Conservation (phyloP, 2,113 vertebrate species). For the Smithornis capensis region DNA sequence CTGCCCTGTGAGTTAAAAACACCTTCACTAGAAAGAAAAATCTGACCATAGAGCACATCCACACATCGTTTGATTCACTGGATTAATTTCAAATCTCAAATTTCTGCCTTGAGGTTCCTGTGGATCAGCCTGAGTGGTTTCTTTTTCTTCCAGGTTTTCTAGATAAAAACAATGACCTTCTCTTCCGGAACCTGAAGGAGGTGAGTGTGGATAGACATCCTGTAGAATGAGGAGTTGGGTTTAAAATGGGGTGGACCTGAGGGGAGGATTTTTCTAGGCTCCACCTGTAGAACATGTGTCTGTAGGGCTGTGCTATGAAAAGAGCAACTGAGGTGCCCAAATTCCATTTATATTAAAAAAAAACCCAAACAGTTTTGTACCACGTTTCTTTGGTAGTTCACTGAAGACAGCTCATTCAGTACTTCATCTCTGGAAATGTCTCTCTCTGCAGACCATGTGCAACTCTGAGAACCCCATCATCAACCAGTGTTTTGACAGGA, state of each 20-base stretch:
- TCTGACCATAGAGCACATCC: neutral
- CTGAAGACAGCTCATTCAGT: neutral
- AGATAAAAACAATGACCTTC: constrained; percentile 98
- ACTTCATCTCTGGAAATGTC: neutral
- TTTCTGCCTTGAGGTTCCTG: neutral
- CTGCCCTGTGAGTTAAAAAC: neutral
- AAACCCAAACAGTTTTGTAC: neutral
- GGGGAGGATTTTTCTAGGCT: neutral
- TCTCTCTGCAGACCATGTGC: constrained; percentile 85
- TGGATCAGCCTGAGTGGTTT: neutral
- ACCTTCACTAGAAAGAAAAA: neutral
- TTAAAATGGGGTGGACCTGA: neutral
- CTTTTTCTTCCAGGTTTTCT: constrained; percentile 85
- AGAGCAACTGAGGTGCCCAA: neutral
- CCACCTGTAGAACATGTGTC: neutral
- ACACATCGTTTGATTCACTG: neutral
- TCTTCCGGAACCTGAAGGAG: constrained; percentile 97
- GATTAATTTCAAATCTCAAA: neutral
- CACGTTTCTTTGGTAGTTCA: neutral
- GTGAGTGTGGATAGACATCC: constrained; percentile 66
- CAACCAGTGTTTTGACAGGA: constrained; percentile 88
- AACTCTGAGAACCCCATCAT: constrained; percentile 93
- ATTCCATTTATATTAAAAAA: neutral
- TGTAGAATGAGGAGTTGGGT: neutral
- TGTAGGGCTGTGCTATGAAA: neutral